These are phyloP conservation scores for Nasonia giraulti DNA, from an alignment of 1,140 invertebrate genomes.

Conservation along the genomic window DNA sequence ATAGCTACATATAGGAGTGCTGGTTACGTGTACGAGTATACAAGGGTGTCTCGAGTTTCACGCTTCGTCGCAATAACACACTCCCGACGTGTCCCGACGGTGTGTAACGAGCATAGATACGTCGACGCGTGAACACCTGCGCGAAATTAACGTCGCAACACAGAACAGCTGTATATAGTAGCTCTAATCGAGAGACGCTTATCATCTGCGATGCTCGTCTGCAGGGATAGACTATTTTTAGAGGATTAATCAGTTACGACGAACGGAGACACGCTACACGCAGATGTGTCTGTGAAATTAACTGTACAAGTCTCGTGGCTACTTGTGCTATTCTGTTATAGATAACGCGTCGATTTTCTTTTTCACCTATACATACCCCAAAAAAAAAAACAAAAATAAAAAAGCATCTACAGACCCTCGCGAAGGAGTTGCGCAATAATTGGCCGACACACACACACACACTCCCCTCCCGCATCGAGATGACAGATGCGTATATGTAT, in stretches of 20 bases:
- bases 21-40: neutral
- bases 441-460: neutral
- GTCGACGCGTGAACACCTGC: neutral
- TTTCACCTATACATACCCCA: too few relatives aligned
- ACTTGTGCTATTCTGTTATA: too few relatives aligned
- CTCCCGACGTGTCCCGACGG: too few relatives aligned
- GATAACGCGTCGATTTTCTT: too few relatives aligned
- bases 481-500: slow-evolving; percentile 1
- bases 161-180: too few relatives aligned
- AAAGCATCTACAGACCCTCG: neutral
- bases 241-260: neutral
- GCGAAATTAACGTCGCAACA: neutral
- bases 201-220: too few relatives aligned
- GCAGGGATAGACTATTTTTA: neutral
- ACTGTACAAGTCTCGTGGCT: too few relatives aligned
- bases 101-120: neutral
- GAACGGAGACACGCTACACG: neutral
- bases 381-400: too few relatives aligned
- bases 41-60: neutral
- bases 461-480: neutral
- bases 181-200: neutral
- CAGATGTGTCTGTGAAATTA: too few relatives aligned
- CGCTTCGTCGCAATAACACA: neutral
- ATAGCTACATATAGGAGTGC: too few relatives aligned
- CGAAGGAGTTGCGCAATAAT: slow-evolving; percentile 39